A percentile compares a stretch with the other conserved stretches of the same genome.
Conservation (phyloP, 2,113 vertebrate species). For the Coregonus clupeaformis region DNA sequence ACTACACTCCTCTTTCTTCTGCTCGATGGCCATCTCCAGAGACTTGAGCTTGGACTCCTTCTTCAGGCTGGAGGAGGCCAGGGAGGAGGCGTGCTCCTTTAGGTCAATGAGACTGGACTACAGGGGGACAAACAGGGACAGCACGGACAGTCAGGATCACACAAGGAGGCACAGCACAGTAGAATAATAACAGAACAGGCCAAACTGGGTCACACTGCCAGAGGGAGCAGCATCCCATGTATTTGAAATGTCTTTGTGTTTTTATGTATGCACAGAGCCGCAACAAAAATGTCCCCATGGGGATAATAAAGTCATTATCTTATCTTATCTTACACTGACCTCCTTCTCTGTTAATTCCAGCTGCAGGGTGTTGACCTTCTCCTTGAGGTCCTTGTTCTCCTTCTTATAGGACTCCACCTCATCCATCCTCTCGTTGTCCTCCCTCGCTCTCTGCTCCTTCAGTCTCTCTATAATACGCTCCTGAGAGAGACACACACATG, state of each 20-base stretch:
- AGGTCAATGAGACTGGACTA: conserved; percentile 97
- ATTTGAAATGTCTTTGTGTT: too few species aligned
- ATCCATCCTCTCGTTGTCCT: conserved; percentile 94
- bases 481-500: conserved; percentile 62
- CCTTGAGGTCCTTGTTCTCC: conserved; percentile 98
- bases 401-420: conserved; percentile 95
- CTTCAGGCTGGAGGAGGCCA: conserved; percentile 95
- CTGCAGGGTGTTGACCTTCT: conserved; percentile 94
- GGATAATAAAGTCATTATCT: too few species aligned
- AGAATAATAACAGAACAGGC: neutral
- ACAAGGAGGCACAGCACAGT: conserved; percentile 5
- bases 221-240: neutral
- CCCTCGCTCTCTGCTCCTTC: conserved; percentile 96
- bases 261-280: neutral
- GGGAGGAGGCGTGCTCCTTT: conserved; percentile 95
- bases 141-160: conserved; percentile 21
- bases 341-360: conserved; percentile 96
- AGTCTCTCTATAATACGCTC: conserved; percentile 98
- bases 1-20: conserved; percentile 99
- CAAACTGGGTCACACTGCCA: conserved; percentile 14
- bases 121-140: conserved; percentile 24
- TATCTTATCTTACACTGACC: conserved; percentile 71
- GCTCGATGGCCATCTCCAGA: conserved; percentile 97
- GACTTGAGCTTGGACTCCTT: conserved; percentile 98
- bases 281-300: too few species aligned